Percentiles rank a stretch among this genome's conserved stretches.
These are phyloP conservation scores for Grallaria varia DNA, from an alignment of 2,113 vertebrate genomes.

Conservation along the genomic window DNA sequence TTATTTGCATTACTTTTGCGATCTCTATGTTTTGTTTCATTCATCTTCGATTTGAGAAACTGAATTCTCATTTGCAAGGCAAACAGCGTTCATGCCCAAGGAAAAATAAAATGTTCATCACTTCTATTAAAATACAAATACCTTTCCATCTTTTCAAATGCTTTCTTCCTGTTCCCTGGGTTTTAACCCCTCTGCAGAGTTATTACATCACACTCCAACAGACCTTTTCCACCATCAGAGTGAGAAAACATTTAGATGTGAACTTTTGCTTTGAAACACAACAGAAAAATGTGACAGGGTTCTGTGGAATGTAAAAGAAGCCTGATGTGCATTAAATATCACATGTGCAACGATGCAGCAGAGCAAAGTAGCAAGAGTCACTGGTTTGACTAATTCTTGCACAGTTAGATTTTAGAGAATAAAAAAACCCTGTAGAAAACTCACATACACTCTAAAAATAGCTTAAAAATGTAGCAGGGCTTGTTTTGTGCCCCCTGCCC, in stretches of 20 bases:
- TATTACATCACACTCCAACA: background rate
- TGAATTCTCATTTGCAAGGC: background rate
- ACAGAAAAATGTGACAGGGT: background rate
- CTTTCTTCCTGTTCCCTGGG: background rate
- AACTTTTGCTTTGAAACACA: slow-evolving; percentile 17
- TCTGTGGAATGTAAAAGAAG: background rate
- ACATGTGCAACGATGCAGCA: rapidly evolving
- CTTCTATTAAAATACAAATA: background rate
- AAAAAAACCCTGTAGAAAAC: background rate
- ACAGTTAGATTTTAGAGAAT: background rate
- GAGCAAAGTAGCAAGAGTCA: background rate
- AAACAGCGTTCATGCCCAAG: background rate
- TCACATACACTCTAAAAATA: background rate
- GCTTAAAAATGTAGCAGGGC: background rate
- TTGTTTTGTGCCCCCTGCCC: rapidly evolving
- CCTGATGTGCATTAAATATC: background rate
- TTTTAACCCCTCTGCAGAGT: background rate
- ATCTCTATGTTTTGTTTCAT: background rate
- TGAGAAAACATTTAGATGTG: background rate
- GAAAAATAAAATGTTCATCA: background rate
- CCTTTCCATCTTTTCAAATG: background rate
- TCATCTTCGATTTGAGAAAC: background rate
- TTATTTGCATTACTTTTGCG: background rate
- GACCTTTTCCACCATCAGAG: background rate
- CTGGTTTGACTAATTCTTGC: background rate